Percentiles rank a stretch among this genome's conserved stretches.
Conservation (phyloP, 1,140 invertebrate genomes). For the Anoplophora glabripennis region DNA sequence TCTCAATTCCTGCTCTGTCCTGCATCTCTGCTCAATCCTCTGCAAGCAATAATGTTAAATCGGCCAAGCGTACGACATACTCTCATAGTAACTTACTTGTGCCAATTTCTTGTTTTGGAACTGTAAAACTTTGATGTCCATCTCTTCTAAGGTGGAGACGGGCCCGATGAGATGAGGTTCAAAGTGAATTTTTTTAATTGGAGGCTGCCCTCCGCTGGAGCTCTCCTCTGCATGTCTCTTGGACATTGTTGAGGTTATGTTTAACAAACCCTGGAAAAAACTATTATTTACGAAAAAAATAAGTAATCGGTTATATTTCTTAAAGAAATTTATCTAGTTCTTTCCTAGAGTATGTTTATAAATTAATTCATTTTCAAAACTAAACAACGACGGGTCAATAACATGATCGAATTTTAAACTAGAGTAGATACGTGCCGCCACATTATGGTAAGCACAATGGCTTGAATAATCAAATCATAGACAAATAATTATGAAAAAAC, state of each 20-base stretch:
- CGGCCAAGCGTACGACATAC: no score
- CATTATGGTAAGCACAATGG: constrained; percentile 52
- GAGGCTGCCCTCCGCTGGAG: constrained; percentile 58
- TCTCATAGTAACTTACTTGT: constrained; percentile 60
- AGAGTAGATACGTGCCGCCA: constrained; percentile 52
- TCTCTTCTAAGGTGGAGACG: constrained; percentile 91
- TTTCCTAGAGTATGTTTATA: constrained; percentile 52
- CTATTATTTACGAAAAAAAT: no score
- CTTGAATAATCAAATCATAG: no score
- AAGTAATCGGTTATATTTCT: constrained; percentile 50
- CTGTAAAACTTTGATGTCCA: constrained; percentile 95
- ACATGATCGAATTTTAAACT: constrained; percentile 60
- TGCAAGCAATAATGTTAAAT: constrained; percentile 42
- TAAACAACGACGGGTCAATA: no score
- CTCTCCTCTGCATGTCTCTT: constrained; percentile 45
- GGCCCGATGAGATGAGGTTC: constrained; percentile 90
- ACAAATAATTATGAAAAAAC: no score
- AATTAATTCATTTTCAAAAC: no score
- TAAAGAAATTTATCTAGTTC: no score
- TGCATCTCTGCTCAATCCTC: constrained; percentile 86
- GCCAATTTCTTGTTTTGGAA: constrained; percentile 97
- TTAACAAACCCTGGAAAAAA: no score
- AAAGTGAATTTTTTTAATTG: constrained; percentile 90
- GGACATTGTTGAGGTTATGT: constrained; percentile 33
- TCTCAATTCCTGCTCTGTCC: constrained; percentile 84